Conservation (phyloP, 2,888 invertebrate species). For the Scaptomyza tumidula region DNA sequence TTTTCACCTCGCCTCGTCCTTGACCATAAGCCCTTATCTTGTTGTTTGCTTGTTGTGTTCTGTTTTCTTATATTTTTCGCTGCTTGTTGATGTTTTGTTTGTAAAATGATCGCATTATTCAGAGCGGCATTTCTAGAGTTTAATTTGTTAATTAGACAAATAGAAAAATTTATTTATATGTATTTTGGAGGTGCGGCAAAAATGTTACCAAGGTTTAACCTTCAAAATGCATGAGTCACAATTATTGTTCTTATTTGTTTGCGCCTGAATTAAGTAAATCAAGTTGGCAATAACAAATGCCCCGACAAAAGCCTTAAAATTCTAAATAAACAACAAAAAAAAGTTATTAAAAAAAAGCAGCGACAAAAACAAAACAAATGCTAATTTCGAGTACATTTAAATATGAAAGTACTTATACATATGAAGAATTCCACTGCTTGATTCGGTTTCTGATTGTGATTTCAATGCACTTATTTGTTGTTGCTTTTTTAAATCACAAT, state of each 20-base stretch:
- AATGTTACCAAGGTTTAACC: conserved; percentile 18
- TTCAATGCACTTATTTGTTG: conserved; percentile 70
- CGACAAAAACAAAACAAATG: conserved; percentile 50
- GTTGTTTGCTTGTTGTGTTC: conserved; percentile 27
- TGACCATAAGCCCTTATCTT: conserved; percentile 65
- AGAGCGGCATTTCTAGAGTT: conserved; percentile 53
- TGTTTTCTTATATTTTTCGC: conserved; percentile 35
- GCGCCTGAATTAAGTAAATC: conserved; percentile 47
- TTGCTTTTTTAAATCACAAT: conserved; percentile 35
- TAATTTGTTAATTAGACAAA: conserved; percentile 72
- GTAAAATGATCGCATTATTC: conserved; percentile 67
- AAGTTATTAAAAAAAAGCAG: conserved; percentile 16
- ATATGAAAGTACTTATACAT: conserved; percentile 10
- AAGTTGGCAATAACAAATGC: conserved; percentile 54
- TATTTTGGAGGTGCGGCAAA: conserved; percentile 2
- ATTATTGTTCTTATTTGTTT: conserved; percentile 16
- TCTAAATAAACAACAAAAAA: conserved; percentile 58
- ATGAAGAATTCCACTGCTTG: conserved; percentile 62
- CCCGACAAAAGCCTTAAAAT: conserved; percentile 52
- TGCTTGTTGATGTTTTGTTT: conserved; percentile 41
- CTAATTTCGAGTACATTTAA: conserved; percentile 62
- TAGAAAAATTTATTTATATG: conserved; percentile 55
- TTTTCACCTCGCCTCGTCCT: conserved; percentile 55
- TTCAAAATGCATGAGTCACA: conserved; percentile 27
- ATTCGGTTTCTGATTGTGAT: conserved; percentile 65